Evolutionary conservation across 2,797 vertebrate genomes (phyloP).

Genomic region (Gadopsis marmoratus): DNA sequence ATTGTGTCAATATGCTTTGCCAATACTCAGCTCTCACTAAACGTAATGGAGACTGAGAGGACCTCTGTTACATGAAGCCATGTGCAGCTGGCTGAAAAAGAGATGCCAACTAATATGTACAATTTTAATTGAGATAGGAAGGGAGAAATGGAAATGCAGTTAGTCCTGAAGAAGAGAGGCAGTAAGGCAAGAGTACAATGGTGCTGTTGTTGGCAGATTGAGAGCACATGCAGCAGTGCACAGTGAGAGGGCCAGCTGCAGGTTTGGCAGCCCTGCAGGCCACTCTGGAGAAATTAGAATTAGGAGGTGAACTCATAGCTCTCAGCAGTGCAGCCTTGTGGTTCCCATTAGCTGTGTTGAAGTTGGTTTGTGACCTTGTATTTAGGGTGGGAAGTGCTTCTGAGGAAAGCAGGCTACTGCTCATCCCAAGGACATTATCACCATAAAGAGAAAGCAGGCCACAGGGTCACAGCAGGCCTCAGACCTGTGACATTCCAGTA

Average conservation of each 20-base stretch:
- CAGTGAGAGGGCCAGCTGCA: slow-evolving; percentile 18
- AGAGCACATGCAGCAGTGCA: slow-evolving; percentile 37
- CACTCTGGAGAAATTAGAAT: slow-evolving; percentile 62
- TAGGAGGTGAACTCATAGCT: slow-evolving; percentile 54
- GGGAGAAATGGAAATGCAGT: slow-evolving; percentile 19
- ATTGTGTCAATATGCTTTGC: too few relatives aligned
- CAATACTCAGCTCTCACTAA: too few relatives aligned
- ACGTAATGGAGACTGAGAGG: too few relatives aligned
- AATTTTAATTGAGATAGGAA: slow-evolving; percentile 12
- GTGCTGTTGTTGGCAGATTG: slow-evolving; percentile 36
- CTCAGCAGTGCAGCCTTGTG: slow-evolving; percentile 65
- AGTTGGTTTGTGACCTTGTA: slow-evolving; percentile 56
- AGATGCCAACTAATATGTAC: slow-evolving; percentile 5
- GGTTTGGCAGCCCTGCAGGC: slow-evolving; percentile 46
- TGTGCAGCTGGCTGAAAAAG: slow-evolving; percentile 10
- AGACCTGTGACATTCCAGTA: background rate
- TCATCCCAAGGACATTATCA: slow-evolving; percentile 2
- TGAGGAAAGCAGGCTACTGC: slow-evolving; percentile 16
- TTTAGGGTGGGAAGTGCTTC: slow-evolving; percentile 15
- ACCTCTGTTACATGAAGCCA: too few relatives aligned
- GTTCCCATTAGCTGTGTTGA: slow-evolving; percentile 71
- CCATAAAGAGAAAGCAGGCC: background rate
- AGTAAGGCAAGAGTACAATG: slow-evolving; percentile 50
- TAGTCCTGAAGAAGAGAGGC: slow-evolving; percentile 42
- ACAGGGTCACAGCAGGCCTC: background rate